Evolutionary conservation across 2,797 vertebrate genomes (phyloP).

Genomic region (Bryconaethiops microstoma): DNA sequence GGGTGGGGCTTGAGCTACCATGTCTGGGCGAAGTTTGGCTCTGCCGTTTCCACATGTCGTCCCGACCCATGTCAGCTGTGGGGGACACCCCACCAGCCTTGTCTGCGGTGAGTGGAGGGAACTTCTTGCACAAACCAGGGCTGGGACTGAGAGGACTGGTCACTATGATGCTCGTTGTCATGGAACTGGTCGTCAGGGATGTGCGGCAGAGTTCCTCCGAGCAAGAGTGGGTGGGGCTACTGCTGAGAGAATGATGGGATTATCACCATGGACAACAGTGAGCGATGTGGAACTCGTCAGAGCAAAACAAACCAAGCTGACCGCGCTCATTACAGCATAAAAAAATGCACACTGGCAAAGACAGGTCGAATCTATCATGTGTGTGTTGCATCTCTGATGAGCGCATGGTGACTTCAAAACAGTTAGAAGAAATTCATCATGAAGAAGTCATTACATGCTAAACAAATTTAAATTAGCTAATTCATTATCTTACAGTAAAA

Average conservation of each 20-base stretch:
- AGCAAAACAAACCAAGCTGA: slow-evolving; percentile 25
- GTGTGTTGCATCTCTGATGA: not conserved
- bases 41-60: slow-evolving; percentile 52
- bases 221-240: slow-evolving; percentile 69
- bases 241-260: slow-evolving; percentile 67
- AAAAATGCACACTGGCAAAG: slow-evolving; percentile 11
- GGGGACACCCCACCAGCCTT: slow-evolving; percentile 5
- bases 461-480: no score
- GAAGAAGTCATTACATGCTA: no score
- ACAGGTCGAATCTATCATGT: not conserved
- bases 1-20: slow-evolving; percentile 49
- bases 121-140: slow-evolving; percentile 46
- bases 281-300: slow-evolving; percentile 11
- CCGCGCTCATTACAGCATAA: slow-evolving; percentile 7
- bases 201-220: slow-evolving; percentile 69
- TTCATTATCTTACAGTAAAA: no score
- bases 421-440: no score
- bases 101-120: slow-evolving; percentile 43
- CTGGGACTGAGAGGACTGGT: slow-evolving; percentile 42
- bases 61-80: slow-evolving; percentile 52
- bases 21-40: slow-evolving; percentile 57
- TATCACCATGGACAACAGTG: slow-evolving; percentile 43
- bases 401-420: not conserved
- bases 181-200: slow-evolving; percentile 42
- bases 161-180: slow-evolving; percentile 28